phyloP scores from a whole-genome alignment of 2,797 vertebrate species.

The Enteromius treurensis region DNA sequence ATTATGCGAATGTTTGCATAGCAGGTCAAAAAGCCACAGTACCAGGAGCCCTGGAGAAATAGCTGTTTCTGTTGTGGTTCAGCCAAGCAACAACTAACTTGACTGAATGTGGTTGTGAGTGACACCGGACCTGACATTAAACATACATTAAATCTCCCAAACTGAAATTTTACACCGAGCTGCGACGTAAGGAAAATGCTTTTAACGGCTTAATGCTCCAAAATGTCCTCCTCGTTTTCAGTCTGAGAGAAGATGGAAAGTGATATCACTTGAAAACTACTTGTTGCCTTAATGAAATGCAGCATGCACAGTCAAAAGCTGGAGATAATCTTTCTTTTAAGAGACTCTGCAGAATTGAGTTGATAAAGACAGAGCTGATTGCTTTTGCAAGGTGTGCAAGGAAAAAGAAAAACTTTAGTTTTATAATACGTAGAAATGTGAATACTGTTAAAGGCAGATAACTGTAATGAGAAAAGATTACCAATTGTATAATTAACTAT shows the following conservation, averaged over 20 bases:
- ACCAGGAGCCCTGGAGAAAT: conserved; percentile 41
- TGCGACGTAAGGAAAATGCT: conserved; percentile 56
- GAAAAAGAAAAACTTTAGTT: conserved; percentile 3
- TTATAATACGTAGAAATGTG: conserved; percentile 6
- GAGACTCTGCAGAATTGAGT: conserved; percentile 20
- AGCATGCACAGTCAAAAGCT: neutral
- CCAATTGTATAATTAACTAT: neutral
- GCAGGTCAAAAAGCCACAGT: conserved; percentile 50
- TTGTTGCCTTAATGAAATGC: conserved; percentile 42
- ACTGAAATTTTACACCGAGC: conserved; percentile 67
- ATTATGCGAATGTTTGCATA: conserved; percentile 34
- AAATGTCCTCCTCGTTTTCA: conserved; percentile 64
- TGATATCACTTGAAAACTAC: conserved; percentile 45
- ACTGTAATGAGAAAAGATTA: neutral
- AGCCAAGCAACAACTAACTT: conserved; percentile 30
- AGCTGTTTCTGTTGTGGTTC: conserved; percentile 19
- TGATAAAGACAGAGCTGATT: conserved; percentile 19
- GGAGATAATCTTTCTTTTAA: conserved; percentile 52
- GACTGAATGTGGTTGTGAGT: conserved; percentile 49
- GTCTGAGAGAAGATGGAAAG: conserved; percentile 57
- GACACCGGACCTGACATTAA: conserved; percentile 69
- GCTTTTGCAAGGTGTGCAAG: conserved; percentile 37
- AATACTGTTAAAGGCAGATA: conserved; percentile 3
- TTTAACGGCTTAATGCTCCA: conserved; percentile 64
- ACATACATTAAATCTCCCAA: conserved; percentile 64